Conservation (phyloP, 1,140 invertebrate genomes). For the Drosophila chauvacae region DNA sequence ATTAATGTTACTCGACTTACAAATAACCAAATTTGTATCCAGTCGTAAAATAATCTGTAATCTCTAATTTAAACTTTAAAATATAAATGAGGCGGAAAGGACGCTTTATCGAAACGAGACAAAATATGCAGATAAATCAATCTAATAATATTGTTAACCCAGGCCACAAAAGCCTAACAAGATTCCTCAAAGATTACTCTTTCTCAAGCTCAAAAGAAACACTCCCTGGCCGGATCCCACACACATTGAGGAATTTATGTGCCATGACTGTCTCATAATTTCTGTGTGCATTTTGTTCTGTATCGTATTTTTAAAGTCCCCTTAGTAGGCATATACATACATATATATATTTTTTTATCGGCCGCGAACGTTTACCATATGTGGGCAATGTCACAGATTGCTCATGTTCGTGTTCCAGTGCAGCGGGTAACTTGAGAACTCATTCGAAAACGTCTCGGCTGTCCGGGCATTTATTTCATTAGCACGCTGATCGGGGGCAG, state of each 20-base stretch:
- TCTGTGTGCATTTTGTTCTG: slow-evolving; percentile 54
- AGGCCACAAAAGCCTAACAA: slow-evolving; percentile 12
- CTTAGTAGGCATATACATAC: slow-evolving; percentile 17
- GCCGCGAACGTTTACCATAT: slow-evolving; percentile 48
- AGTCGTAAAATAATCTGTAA: neutral
- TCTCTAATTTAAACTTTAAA: neutral
- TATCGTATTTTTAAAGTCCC: slow-evolving; percentile 39
- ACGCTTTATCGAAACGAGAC: neutral
- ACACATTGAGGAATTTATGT: slow-evolving; percentile 79
- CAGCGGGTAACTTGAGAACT: slow-evolving; percentile 71
- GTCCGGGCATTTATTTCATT: slow-evolving; percentile 82
- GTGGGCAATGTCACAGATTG: slow-evolving; percentile 72
- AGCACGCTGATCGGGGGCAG: slow-evolving; percentile 66
- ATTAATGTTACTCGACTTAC: neutral
- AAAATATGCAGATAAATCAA: slow-evolving; percentile 15
- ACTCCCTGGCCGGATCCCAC: slow-evolving; percentile 60
- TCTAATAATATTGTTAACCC: slow-evolving; percentile 40
- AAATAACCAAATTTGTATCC: neutral
- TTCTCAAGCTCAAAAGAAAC: slow-evolving; percentile 27
- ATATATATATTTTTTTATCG: slow-evolving; percentile 34
- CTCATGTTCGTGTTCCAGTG: slow-evolving; percentile 57
- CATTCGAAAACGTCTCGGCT: slow-evolving; percentile 36
- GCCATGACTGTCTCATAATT: slow-evolving; percentile 66
- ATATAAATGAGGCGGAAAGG: neutral
- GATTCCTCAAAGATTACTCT: slow-evolving; percentile 21